A percentile compares a stretch with the other conserved stretches of the same genome.
Conservation (phyloP, 92 coral and sea anemone species). For the Siderastrea radians region DNA sequence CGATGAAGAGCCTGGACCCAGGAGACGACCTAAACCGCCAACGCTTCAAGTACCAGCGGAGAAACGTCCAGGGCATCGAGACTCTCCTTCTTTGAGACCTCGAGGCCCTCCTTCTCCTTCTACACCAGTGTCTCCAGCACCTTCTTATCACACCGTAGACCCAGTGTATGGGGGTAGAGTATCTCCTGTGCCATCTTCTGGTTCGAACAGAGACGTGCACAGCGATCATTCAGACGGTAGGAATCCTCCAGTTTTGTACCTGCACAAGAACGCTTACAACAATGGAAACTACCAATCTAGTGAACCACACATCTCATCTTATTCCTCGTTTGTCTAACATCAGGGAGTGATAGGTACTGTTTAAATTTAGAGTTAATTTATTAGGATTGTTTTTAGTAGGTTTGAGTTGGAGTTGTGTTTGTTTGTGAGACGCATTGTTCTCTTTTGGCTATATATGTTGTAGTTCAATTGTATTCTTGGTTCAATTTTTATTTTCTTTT, state of each 20-base stretch:
- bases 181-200: slow-evolving; percentile 36
- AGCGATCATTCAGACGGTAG: slow-evolving; percentile 37
- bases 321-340: slow-evolving; percentile 44
- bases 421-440: too few species aligned
- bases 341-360: not conserved
- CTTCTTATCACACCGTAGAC: slow-evolving; percentile 82
- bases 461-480: too few species aligned
- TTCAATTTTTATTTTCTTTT: too few species aligned
- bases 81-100: slow-evolving; percentile 11
- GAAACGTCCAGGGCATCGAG: slow-evolving; percentile 17
- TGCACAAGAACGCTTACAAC: slow-evolving; percentile 19
- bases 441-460: too few species aligned
- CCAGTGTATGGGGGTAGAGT: slow-evolving; percentile 20
- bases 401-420: too few species aligned
- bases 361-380: not conserved
- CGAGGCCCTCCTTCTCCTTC: slow-evolving; percentile 48
- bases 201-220: slow-evolving; percentile 12
- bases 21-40: slow-evolving; percentile 76
- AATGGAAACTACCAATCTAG: slow-evolving; percentile 28
- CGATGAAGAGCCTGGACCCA: slow-evolving; percentile 83
- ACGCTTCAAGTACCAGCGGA: slow-evolving; percentile 40
- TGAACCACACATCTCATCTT: slow-evolving; percentile 50
- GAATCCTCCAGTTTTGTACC: slow-evolving; percentile 21
- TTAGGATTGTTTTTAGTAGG: too few species aligned
- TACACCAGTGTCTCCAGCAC: slow-evolving; percentile 91